phyloP scores from a whole-genome alignment of 2,888 invertebrate species.

The Netelia fuscicornis region DNA sequence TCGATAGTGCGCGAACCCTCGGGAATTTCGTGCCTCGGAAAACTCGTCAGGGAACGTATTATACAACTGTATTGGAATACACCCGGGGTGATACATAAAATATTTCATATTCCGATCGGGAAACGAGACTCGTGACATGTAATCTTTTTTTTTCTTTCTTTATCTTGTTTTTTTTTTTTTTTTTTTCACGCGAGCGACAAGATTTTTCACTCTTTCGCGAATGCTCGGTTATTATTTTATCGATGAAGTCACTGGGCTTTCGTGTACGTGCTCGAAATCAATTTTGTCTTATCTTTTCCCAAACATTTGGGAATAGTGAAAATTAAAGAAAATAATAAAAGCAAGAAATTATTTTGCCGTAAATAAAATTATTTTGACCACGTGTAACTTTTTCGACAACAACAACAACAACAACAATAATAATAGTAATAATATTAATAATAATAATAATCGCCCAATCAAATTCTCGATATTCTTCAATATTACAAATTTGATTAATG shows the following conservation, averaged over 20 bases:
- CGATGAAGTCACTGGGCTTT: background rate
- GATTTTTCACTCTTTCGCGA: constrained; percentile 7
- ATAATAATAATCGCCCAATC: no score
- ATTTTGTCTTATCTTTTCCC: no score
- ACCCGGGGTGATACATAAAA: background rate
- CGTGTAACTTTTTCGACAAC: no score
- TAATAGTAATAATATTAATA: no score
- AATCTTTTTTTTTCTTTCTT: background rate
- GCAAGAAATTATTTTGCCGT: no score
- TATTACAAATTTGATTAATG: constrained; percentile 16
- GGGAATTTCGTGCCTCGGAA: constrained; percentile 17
- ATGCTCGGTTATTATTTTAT: constrained; percentile 35
- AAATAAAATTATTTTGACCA: no score
- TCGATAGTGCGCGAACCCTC: constrained; percentile 30
- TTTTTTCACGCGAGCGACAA: constrained; percentile 17
- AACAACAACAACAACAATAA: no score
- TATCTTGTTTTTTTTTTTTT: constrained; percentile 37
- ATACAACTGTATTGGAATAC: background rate
- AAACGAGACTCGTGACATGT: constrained; percentile 38
- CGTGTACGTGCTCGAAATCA: background rate
- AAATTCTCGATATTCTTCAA: background rate
- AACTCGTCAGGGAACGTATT: constrained; percentile 23
- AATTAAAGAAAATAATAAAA: no score
- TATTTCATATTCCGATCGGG: constrained; percentile 47
- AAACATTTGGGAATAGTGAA: no score